These are phyloP conservation scores for Anguilla rostrata DNA, from an alignment of 2,113 vertebrate genomes.

Conservation along the genomic window DNA sequence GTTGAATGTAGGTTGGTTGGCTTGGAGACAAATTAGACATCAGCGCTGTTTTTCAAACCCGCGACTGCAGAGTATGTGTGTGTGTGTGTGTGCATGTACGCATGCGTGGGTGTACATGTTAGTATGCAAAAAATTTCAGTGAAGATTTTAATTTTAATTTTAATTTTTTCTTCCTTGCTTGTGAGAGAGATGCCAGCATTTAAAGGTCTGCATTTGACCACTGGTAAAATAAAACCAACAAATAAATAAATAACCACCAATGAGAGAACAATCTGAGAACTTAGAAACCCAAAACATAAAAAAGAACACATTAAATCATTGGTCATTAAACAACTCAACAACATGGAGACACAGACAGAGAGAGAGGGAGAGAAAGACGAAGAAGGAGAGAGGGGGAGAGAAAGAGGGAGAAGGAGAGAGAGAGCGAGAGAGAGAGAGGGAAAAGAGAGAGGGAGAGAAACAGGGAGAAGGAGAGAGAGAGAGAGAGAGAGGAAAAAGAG, in stretches of 20 bases:
- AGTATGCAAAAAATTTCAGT: background rate
- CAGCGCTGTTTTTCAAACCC: background rate
- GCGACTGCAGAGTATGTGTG: background rate
- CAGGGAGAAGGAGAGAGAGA: too few relatives aligned
- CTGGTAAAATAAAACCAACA: too few relatives aligned
- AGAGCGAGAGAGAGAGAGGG: too few relatives aligned
- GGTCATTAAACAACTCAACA: too few relatives aligned
- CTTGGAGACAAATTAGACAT: constrained; percentile 5
- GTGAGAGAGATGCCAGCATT: background rate
- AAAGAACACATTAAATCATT: background rate
- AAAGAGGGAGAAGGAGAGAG: background rate
- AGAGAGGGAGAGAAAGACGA: background rate
- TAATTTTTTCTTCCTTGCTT: background rate
- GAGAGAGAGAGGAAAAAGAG: too few relatives aligned
- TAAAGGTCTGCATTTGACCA: too few relatives aligned
- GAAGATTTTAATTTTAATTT: too few relatives aligned
- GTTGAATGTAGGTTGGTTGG: background rate
- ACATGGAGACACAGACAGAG: background rate
- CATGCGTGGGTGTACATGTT: background rate
- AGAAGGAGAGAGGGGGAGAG: background rate
- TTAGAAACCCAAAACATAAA: too few relatives aligned
- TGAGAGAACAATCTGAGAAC: too few relatives aligned
- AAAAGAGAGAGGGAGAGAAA: too few relatives aligned
- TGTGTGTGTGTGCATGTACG: background rate
- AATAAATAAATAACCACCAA: too few relatives aligned